Conservation (phyloP, 2,888 invertebrate species). For the Synergus japonicus region DNA sequence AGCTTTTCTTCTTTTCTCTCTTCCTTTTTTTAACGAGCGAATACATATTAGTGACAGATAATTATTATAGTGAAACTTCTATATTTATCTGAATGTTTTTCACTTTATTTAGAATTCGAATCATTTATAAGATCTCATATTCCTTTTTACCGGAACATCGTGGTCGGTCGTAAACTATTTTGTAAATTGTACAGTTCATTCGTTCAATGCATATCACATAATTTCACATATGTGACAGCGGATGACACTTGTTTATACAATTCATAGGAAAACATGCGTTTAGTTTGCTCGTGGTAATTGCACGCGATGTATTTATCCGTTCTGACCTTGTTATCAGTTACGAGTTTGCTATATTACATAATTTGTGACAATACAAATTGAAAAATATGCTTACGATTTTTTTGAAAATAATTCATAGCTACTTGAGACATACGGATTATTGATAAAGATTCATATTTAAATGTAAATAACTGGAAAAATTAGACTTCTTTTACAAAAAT, state of each 20-base stretch:
- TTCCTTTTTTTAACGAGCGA: background rate
- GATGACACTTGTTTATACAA: constrained; percentile 13
- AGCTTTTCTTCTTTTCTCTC: background rate
- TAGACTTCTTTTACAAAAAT: too few relatives aligned
- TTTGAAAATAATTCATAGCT: background rate
- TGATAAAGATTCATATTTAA: too few relatives aligned
- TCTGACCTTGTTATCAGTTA: background rate
- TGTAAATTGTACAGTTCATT: background rate
- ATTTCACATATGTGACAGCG: background rate
- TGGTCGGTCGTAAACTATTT: background rate
- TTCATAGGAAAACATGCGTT: constrained; percentile 4
- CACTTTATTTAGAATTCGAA: too few relatives aligned
- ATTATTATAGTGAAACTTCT: background rate
- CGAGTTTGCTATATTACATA: background rate
- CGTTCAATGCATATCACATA: background rate
- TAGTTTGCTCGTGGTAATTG: constrained; percentile 23
- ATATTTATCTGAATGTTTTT: background rate
- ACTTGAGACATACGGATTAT: too few relatives aligned
- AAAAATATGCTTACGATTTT: background rate
- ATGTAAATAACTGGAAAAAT: too few relatives aligned
- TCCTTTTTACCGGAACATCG: background rate
- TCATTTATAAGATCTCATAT: background rate
- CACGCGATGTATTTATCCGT: background rate
- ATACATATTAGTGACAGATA: background rate
- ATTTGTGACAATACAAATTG: background rate